These are phyloP conservation scores for Hybos culiciformis DNA, from an alignment of 2,888 invertebrate genomes.

Conservation along the genomic window DNA sequence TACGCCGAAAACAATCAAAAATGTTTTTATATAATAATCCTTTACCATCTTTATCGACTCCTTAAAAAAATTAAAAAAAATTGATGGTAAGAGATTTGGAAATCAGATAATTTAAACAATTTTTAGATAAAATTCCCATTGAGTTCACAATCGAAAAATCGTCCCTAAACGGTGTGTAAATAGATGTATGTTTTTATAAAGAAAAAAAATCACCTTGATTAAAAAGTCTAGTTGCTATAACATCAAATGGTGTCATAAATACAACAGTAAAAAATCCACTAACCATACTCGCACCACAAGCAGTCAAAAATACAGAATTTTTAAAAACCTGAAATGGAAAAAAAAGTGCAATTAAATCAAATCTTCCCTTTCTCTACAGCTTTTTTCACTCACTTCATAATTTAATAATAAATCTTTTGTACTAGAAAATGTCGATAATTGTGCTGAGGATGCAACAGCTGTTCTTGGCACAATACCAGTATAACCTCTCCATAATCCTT, in stretches of 20 bases:
- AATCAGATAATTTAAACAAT: not conserved
- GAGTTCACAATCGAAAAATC: constrained; percentile 19
- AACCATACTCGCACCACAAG: constrained; percentile 55
- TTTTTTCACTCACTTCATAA: constrained; percentile 18
- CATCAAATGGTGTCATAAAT: constrained; percentile 76
- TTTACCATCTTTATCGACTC: constrained; percentile 44
- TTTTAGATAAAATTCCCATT: constrained; percentile 18
- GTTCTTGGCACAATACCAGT: constrained; percentile 57
- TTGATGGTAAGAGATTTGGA: not conserved
- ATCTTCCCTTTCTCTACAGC: constrained; percentile 20
- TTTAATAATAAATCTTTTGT: constrained; percentile 39
- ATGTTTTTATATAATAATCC: constrained; percentile 57
- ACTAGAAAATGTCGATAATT: constrained; percentile 65
- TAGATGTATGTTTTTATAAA: no score
- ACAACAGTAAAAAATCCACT: constrained; percentile 63
- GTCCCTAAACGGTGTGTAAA: no score
- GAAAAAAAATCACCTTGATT: constrained; percentile 61
- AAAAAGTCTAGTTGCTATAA: constrained; percentile 72
- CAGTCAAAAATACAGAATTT: constrained; percentile 41
- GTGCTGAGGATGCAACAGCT: constrained; percentile 69
- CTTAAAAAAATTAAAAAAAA: constrained; percentile 26
- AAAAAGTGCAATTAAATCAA: constrained; percentile 16
- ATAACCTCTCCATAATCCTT: constrained; percentile 67
- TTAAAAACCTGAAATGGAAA: constrained; percentile 15
- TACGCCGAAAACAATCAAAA: constrained; percentile 62